These are phyloP conservation scores for Trichogramma evanescens DNA, from an alignment of 2,888 invertebrate species.

Conservation along the genomic window DNA sequence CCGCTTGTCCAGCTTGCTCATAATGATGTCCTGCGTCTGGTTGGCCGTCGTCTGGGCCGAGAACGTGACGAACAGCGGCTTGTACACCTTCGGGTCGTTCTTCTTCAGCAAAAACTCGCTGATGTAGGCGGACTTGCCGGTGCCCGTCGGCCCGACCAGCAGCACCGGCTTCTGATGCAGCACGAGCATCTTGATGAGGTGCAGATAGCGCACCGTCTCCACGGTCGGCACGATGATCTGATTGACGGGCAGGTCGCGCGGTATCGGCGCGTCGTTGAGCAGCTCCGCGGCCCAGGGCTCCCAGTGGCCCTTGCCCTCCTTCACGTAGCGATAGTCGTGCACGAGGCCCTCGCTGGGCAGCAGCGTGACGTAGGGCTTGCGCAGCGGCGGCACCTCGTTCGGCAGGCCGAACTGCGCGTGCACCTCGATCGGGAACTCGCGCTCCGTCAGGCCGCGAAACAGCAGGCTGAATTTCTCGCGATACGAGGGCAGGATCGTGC, in stretches of 20 bases:
- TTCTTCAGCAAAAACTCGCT: conserved; percentile 77
- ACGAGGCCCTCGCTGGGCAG: conserved; percentile 76
- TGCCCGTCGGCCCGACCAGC: conserved; percentile 89
- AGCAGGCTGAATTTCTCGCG: conserved; percentile 71
- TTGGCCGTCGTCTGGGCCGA: conserved; percentile 92
- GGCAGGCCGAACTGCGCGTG: conserved; percentile 51
- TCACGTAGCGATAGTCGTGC: conserved; percentile 83
- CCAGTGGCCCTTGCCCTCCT: conserved; percentile 90
- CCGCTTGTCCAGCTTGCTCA: conserved; percentile 87
- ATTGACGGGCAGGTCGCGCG: conserved; percentile 83
- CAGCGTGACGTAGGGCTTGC: conserved; percentile 72
- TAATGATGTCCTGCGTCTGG: conserved; percentile 90
- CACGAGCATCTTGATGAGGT: conserved; percentile 70
- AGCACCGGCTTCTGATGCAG: conserved; percentile 75
- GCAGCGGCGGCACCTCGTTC: conserved; percentile 46
- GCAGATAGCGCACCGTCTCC: conserved; percentile 79
- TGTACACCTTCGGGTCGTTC: conserved; percentile 69
- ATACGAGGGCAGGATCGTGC: conserved; percentile 66
- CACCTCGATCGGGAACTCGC: conserved; percentile 67
- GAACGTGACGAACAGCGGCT: conserved; percentile 83
- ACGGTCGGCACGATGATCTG: conserved; percentile 90
- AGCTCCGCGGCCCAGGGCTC: conserved; percentile 83
- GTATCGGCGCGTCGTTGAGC: conserved; percentile 65
- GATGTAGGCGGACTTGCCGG: conserved; percentile 88
- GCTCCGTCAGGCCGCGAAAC: conserved; percentile 67